These are phyloP conservation scores for Drosophila quadrilineata DNA, from an alignment of 1,140 invertebrate species.

Conservation along the genomic window DNA sequence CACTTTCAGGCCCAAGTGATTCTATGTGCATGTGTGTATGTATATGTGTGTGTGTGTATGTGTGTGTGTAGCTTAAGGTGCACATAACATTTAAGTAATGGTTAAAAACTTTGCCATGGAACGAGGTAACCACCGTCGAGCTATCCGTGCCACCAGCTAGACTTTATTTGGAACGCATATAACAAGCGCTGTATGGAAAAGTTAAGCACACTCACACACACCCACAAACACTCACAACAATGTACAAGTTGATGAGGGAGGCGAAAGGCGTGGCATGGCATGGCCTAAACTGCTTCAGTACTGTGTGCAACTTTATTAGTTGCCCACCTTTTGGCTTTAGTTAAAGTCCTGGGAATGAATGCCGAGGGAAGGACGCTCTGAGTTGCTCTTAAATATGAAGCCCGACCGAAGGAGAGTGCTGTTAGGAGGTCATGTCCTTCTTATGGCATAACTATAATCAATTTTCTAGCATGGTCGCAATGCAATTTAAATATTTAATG, in stretches of 20 bases:
- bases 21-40: constrained; percentile 34
- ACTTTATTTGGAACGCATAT: constrained; percentile 42
- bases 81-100: constrained; percentile 78
- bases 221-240: constrained; percentile 37
- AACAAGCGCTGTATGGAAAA: constrained; percentile 39
- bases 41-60: constrained; percentile 4
- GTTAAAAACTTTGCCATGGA: constrained; percentile 65
- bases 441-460: constrained; percentile 60
- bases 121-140: constrained; percentile 32
- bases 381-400: constrained; percentile 27
- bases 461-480: constrained; percentile 41
- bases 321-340: constrained; percentile 66
- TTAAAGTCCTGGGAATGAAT: constrained; percentile 35
- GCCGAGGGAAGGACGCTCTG: background rate
- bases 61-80: constrained; percentile 58
- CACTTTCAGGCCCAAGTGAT: constrained; percentile 75
- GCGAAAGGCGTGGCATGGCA: constrained; percentile 26
- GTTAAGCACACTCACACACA: constrained; percentile 14
- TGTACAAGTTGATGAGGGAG: constrained; percentile 59
- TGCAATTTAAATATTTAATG: constrained; percentile 64
- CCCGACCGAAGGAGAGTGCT: too few relatives aligned
- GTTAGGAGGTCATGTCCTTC: too few relatives aligned
- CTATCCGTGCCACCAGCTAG: constrained; percentile 26
- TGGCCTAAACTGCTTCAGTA: constrained; percentile 68
- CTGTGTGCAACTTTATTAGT: constrained; percentile 64